Evolutionary conservation across 2,888 invertebrate species (phyloP), one percentile per base, ranked within the genome.

Genomic region (Meiosimyza platycephala): DNA sequence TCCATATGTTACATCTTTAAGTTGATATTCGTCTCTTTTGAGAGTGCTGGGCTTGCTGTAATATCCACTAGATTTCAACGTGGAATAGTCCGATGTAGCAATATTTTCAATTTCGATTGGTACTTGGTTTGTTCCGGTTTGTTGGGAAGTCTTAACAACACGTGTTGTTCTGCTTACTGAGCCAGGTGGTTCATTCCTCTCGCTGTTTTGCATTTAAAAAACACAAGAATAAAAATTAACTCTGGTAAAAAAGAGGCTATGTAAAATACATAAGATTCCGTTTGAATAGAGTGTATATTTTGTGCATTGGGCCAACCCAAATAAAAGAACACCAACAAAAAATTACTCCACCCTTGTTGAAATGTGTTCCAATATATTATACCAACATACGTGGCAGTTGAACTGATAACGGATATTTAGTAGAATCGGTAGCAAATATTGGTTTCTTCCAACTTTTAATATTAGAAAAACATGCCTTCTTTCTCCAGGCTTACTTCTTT

Each of bases 161-260:
- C 83, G 80, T 57, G 85, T 85, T 3, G 86, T 85, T 78, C 84
- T 86, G 50, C 83, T 83, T 13, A 85, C 78, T 6, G 78, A 81
- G 51, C 84, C 82, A 62, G 80, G 77, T 3, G 86, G 85, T 77
- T 84, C 79, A 60, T n/a, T 28, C 51, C 72, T 67, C 12, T 74
- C 84, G 47, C 84, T 80, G 40, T 40, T 40, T 40, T 40, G 40
- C 40, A 40, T 40, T 40, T 9, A 40, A 1, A 40, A 5, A 12
- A 48, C 22, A 66, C 69, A 71, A 13, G 63, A 67, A 57, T 51
- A 4, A 18, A 12, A 47, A 52, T 48, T 47, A 71, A 48, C 54
- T 60, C 9, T 28, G 28, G 4, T 15, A 11, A 9, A 28, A 71
- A 70, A 18, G 62, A 28, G 4, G 28, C 4, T 28, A 28, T 28